These are phyloP conservation scores for Onthophagus taurus DNA, from an alignment of 1,140 invertebrate genomes.

Conservation along the genomic window DNA sequence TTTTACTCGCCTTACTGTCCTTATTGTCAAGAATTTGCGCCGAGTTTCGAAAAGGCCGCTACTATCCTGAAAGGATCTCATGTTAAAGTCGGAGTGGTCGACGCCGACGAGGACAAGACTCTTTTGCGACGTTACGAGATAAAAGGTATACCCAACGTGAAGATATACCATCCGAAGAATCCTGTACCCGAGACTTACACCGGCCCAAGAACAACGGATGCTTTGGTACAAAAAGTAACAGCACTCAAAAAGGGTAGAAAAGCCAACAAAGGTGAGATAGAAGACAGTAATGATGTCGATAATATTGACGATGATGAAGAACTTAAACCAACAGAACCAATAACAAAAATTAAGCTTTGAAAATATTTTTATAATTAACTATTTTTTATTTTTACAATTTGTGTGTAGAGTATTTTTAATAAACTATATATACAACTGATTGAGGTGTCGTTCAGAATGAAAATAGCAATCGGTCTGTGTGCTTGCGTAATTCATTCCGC, in stretches of 20 bases:
- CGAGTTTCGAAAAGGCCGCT: constrained; percentile 7
- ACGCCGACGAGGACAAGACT: constrained; percentile 2
- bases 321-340: too few relatives aligned
- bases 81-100: constrained; percentile 10
- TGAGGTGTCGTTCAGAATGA: too few relatives aligned
- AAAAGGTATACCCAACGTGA: constrained; percentile 5
- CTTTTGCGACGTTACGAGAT: constrained; percentile 7
- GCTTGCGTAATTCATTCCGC: too few relatives aligned
- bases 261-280: too few relatives aligned
- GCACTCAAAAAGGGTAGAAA: constrained; percentile 2
- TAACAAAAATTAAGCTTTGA: too few relatives aligned
- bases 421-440: too few relatives aligned
- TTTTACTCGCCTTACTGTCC: constrained; percentile 10
- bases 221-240: constrained; percentile 3
- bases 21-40: constrained; percentile 10
- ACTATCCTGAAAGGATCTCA: not conserved
- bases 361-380: too few relatives aligned
- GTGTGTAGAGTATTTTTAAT: too few relatives aligned
- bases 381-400: too few relatives aligned
- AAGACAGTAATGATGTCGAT: too few relatives aligned
- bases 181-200: constrained; percentile 4
- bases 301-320: too few relatives aligned
- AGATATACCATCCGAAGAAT: constrained; percentile 8
- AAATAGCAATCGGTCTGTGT: too few relatives aligned
- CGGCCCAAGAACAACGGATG: constrained; percentile 1